Evolutionary conservation across 2,888 invertebrate species (phyloP).

Genomic region (Eupithecia pulchellata): DNA sequence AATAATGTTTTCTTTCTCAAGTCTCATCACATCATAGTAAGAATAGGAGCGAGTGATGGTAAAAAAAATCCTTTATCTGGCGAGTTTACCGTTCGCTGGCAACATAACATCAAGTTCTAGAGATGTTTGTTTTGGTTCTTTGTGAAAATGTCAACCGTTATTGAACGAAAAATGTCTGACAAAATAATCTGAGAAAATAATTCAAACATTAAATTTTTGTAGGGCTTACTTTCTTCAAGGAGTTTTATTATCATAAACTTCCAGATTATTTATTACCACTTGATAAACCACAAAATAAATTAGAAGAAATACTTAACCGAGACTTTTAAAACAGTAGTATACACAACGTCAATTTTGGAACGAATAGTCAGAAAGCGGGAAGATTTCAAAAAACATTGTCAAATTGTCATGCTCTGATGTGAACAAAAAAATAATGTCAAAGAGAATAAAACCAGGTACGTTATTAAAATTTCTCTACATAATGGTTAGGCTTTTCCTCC

Average conservation of each 20-base stretch:
- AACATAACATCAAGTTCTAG: slow-evolving; percentile 2
- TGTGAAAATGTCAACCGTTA: slow-evolving; percentile 1
- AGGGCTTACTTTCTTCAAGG: not conserved
- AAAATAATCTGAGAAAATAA: not conserved
- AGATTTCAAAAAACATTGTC: not conserved
- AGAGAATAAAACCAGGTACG: too few relatives aligned
- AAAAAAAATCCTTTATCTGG: not conserved
- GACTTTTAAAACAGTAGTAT: too few relatives aligned
- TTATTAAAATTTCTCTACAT: not conserved
- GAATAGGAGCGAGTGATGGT: not conserved
- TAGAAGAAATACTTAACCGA: not conserved
- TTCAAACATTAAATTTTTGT: not conserved
- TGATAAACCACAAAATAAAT: not conserved
- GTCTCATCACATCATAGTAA: not conserved
- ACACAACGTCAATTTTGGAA: not conserved
- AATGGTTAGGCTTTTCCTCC: not conserved
- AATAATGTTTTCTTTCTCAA: not conserved
- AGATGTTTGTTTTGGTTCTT: slow-evolving; percentile 8
- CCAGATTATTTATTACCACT: too few relatives aligned
- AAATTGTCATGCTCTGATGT: not conserved
- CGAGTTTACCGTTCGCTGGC: not conserved
- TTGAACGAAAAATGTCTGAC: not conserved
- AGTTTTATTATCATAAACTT: too few relatives aligned
- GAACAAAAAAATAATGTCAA: not conserved
- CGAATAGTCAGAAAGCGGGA: not conserved